Evolutionary conservation across 1,140 invertebrate species (phyloP).

Genomic region (Eufriesea mexicana): DNA sequence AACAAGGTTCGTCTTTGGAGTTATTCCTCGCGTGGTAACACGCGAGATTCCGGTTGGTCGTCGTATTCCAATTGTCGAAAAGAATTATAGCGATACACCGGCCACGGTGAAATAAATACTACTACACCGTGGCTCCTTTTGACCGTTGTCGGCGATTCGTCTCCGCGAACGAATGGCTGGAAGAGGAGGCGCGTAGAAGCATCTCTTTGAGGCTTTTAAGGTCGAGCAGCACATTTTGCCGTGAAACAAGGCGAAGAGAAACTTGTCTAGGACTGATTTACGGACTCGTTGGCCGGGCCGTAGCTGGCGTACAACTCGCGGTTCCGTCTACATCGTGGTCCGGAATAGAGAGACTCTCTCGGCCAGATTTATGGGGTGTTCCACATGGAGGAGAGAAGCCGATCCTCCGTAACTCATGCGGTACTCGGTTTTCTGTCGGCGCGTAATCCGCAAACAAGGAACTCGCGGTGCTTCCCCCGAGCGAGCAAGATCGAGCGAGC

Average conservation of each 20-base stretch:
- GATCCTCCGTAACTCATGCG: constrained; percentile 70
- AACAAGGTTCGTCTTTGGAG: background rate
- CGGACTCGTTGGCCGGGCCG: constrained; percentile 71
- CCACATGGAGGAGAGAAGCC: constrained; percentile 48
- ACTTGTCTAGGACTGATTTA: constrained; percentile 77
- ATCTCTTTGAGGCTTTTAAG: constrained; percentile 61
- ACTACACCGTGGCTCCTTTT: background rate
- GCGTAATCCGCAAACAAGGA: constrained; percentile 60
- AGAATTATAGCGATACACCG: constrained; percentile 11
- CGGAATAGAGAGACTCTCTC: constrained; percentile 59
- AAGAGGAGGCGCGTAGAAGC: background rate
- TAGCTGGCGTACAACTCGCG: constrained; percentile 59
- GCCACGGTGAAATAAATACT: constrained; percentile 29
- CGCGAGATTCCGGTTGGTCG: background rate
- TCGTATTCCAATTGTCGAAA: background rate
- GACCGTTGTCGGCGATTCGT: constrained; percentile 41
- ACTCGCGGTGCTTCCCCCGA: constrained; percentile 19
- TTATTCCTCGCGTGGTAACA: background rate
- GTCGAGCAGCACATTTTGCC: constrained; percentile 52
- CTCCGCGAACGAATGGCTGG: background rate
- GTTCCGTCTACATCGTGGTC: constrained; percentile 63
- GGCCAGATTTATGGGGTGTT: constrained; percentile 78
- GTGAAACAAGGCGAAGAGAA: constrained; percentile 72
- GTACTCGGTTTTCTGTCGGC: constrained; percentile 54
- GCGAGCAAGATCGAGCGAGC: background rate